Conservation (phyloP, 2,113 vertebrate genomes). For the Leptodactylus fuscus region DNA sequence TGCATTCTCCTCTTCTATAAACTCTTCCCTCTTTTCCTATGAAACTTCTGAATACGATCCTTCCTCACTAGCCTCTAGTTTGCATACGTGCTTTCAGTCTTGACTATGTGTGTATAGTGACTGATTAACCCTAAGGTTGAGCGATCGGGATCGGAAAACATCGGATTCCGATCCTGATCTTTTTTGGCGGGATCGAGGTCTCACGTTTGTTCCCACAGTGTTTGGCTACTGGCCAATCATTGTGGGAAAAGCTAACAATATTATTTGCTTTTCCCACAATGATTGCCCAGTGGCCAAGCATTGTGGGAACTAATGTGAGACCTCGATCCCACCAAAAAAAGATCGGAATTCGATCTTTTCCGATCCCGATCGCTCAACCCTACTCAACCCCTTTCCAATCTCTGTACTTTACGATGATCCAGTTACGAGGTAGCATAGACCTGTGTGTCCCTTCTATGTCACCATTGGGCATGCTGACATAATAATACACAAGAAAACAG, state of each 20-base stretch:
- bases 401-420: conserved; percentile 71
- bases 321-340: too few species aligned
- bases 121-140: conserved; percentile 75
- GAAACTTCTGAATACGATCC: conserved; percentile 56
- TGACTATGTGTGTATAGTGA: conserved; percentile 76
- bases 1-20: conserved; percentile 60
- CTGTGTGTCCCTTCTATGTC: conserved; percentile 70
- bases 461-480: conserved; percentile 73
- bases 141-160: too few species aligned
- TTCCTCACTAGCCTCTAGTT: conserved; percentile 67
- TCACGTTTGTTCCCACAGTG: too few species aligned
- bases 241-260: too few species aligned
- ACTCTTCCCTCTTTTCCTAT: conserved; percentile 44
- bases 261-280: too few species aligned
- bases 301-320: too few species aligned
- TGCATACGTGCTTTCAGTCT: conserved; percentile 84
- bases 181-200: too few species aligned
- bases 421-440: conserved; percentile 73
- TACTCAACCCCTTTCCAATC: conserved; percentile 68
- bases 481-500: conserved; percentile 65
- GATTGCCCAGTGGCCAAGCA: too few species aligned
- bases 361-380: too few species aligned
- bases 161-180: too few species aligned
- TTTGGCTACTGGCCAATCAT: too few species aligned
- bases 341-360: too few species aligned